Percentiles rank a stretch among this genome's conserved stretches.
Evolutionary conservation across 2,888 invertebrate species (phyloP).

Genomic region (Mimas tiliae): DNA sequence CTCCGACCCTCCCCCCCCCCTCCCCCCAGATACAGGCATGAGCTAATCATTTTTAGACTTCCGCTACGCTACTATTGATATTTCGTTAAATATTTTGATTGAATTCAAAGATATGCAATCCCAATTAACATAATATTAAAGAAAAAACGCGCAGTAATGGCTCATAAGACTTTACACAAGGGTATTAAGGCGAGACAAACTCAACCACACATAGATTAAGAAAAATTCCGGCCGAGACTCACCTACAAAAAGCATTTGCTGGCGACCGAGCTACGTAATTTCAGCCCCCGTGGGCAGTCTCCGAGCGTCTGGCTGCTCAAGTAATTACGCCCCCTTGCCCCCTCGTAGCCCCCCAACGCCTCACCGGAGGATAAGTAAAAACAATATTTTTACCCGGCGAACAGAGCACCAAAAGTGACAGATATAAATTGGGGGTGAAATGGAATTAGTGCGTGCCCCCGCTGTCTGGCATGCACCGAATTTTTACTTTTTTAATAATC

Average conservation of each 20-base stretch:
- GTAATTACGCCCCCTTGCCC: constrained; percentile 73
- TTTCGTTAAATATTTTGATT: too few relatives aligned
- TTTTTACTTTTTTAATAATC: constrained; percentile 47
- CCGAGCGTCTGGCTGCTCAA: constrained; percentile 74
- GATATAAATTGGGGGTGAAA: constrained; percentile 80
- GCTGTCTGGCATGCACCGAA: constrained; percentile 52
- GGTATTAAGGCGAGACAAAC: constrained; percentile 26
- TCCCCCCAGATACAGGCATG: too few relatives aligned
- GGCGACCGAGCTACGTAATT: constrained; percentile 66
- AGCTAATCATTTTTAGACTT: too few relatives aligned
- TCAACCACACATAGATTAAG: constrained; percentile 55
- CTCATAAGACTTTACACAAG: constrained; percentile 25
- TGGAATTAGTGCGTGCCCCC: constrained; percentile 73
- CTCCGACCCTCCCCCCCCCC: too few relatives aligned
- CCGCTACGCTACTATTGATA: too few relatives aligned
- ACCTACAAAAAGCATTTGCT: constrained; percentile 66
- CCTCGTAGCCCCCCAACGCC: constrained; percentile 47
- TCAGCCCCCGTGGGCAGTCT: constrained; percentile 67
- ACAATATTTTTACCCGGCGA: constrained; percentile 81
- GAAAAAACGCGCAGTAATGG: constrained; percentile 26
- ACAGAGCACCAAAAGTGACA: constrained; percentile 79
- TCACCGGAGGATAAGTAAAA: constrained; percentile 78
- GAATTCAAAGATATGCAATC: background rate
- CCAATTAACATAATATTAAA: background rate
- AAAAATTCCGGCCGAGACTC: constrained; percentile 63